Evolutionary conservation across 53 echinoderm and acorn worm species (phyloP), one percentile per base, ranked within the genome.

Genomic region (Arbacia lixula): DNA sequence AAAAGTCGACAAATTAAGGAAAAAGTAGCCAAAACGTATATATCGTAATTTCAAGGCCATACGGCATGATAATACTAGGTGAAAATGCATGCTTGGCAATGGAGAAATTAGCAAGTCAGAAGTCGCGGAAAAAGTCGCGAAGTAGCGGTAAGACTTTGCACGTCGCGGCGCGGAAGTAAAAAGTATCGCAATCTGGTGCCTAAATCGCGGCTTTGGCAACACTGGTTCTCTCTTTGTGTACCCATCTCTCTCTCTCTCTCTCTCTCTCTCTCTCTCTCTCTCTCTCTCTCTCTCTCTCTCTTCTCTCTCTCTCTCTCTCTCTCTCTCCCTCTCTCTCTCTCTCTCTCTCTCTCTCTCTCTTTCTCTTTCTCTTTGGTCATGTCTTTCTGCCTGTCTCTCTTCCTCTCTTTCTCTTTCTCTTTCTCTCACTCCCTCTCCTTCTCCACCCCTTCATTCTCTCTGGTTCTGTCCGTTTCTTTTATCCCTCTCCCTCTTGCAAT

Each of bases 281-380:
- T 35, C 2, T 36, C 34, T 0, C 71, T 2, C 26, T 0, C 20
- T 30, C 27, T 5, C 21, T 37, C 20, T 37, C 36, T 3, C n/a
- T 6, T 20, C 67, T 20, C 19, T 67, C 67, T n/a, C 0, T 67
- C n/a, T n/a, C n/a, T n/a, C n/a, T n/a, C n/a, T n/a, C n/a, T 56
- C 19, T 2, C 56, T 3, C 57, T 12, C 26, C 26, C 57, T 57
- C 22, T 25, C 57, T 57, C 4, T 69, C 69, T 69, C 29, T 43
- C 69, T 11, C 42, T 20, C 3, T 69, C 69, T 69, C 43, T 69
- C 69, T 64, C 34, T 64, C 64, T 31, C 34, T 64, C n/a, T 37
- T 37, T 32, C 38, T 37, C 67, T 37, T 37, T 37, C 6, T 37
- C 67, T 37, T 21, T 67, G 12, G 12, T 20, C 36, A 16, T 1